phyloP scores from a whole-genome alignment of 2,113 vertebrate genomes.

The Nettapus auritus region DNA sequence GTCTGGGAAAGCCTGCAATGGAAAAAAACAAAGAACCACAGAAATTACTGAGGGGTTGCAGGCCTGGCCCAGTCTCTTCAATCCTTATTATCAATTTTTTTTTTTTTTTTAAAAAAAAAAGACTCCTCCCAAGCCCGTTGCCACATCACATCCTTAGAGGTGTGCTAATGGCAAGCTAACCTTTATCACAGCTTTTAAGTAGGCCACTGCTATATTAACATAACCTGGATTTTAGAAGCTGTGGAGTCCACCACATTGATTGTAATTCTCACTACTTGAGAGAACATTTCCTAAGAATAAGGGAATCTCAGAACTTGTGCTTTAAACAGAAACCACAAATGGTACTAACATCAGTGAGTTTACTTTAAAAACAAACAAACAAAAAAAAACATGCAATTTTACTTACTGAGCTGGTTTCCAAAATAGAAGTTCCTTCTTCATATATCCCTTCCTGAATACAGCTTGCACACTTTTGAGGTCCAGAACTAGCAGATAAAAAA shows the following conservation, averaged over 20 bases:
- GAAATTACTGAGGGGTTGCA: background rate
- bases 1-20: slow-evolving; percentile 89
- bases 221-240: background rate
- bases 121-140: background rate
- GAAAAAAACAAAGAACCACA: background rate
- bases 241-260: background rate
- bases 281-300: background rate
- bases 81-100: background rate
- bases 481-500: slow-evolving; percentile 74
- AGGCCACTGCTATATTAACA: background rate
- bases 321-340: background rate
- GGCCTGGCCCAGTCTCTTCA: background rate
- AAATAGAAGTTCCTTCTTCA: slow-evolving; percentile 87
- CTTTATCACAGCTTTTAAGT: accelerated
- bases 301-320: background rate
- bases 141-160: background rate
- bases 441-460: slow-evolving; percentile 91
- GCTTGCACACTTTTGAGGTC: slow-evolving; percentile 90
- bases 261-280: background rate
- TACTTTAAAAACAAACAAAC: too few species aligned
- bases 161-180: background rate
- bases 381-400: background rate
- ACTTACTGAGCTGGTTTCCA: slow-evolving; percentile 91
- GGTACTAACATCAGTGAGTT: background rate
- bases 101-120: too few species aligned